These are phyloP conservation scores for Salvelinus alpinus DNA, from an alignment of 2,113 vertebrate species.

Conservation along the genomic window DNA sequence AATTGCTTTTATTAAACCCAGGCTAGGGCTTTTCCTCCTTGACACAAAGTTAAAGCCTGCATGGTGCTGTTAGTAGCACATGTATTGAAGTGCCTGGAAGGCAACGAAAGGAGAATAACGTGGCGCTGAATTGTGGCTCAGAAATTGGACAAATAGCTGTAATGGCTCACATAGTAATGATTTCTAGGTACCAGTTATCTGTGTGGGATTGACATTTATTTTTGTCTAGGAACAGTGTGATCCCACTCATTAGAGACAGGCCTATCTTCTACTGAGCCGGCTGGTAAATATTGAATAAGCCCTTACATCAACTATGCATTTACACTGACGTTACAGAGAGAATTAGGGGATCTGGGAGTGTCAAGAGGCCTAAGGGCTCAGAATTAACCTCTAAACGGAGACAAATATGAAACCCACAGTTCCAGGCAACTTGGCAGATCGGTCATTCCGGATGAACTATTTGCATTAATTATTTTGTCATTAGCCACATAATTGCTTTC, in stretches of 20 bases:
- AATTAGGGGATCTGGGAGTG: neutral
- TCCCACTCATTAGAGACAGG: neutral
- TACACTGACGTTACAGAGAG: too few relatives aligned
- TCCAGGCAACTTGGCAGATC: slow-evolving; percentile 47
- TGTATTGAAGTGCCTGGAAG: neutral
- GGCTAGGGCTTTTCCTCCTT: neutral
- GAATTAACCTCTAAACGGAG: slow-evolving; percentile 43
- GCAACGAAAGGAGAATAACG: neutral
- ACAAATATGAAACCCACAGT: slow-evolving; percentile 38
- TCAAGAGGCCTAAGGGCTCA: slow-evolving; percentile 6
- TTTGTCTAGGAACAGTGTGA: neutral
- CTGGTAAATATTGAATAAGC: neutral
- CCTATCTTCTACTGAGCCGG: neutral
- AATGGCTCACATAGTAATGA: too few relatives aligned
- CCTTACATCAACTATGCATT: too few relatives aligned
- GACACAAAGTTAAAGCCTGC: neutral
- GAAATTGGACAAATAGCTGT: too few relatives aligned
- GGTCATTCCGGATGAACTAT: slow-evolving; percentile 48
- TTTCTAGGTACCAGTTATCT: too few relatives aligned
- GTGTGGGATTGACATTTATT: too few relatives aligned
- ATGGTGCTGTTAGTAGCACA: neutral
- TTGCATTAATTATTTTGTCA: slow-evolving; percentile 64
- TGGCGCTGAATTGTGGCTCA: too few relatives aligned
- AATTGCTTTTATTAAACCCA: neutral
- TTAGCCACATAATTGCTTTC: slow-evolving; percentile 64